Evolutionary conservation across 2,888 invertebrate genomes (phyloP).

Genomic region (Masnerella sp.): DNA sequence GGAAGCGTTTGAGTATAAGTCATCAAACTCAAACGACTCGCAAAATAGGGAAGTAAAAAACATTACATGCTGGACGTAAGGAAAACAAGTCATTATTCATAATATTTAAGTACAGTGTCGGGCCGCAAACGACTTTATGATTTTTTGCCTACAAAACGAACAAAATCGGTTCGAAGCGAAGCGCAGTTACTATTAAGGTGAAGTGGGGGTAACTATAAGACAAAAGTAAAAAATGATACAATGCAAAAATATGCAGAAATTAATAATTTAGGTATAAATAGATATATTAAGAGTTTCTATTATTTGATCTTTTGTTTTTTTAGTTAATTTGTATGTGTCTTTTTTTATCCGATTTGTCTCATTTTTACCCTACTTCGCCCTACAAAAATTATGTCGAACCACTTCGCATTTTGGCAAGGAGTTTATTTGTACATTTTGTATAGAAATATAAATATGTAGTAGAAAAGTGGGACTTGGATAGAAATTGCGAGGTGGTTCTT

Average conservation of each 20-base stretch:
- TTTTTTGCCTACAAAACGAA: constrained; percentile 35
- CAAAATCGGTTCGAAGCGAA: constrained; percentile 47
- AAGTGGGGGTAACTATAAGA: no score
- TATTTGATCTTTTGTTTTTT: no score
- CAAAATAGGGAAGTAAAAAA: constrained; percentile 12
- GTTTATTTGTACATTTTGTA: background rate
- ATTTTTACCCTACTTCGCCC: no score
- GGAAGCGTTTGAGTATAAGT: constrained; percentile 24
- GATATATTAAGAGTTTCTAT: no score
- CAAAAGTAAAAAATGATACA: no score
- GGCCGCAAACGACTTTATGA: constrained; percentile 9
- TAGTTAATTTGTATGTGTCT: no score
- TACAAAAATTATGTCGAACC: no score
- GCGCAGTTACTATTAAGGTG: constrained; percentile 17
- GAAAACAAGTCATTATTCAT: constrained; percentile 27
- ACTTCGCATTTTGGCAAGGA: background rate
- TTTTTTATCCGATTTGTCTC: no score
- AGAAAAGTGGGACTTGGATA: constrained; percentile 11
- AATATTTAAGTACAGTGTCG: constrained; percentile 38
- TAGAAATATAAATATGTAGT: no score
- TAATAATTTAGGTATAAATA: no score
- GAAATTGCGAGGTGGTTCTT: constrained; percentile 21
- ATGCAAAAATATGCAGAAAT: no score
- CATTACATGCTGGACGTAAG: constrained; percentile 36
- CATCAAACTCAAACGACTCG: constrained; percentile 29